phyloP scores from a whole-genome alignment of 2,797 vertebrate genomes.

The Bradypodion ventrale region DNA sequence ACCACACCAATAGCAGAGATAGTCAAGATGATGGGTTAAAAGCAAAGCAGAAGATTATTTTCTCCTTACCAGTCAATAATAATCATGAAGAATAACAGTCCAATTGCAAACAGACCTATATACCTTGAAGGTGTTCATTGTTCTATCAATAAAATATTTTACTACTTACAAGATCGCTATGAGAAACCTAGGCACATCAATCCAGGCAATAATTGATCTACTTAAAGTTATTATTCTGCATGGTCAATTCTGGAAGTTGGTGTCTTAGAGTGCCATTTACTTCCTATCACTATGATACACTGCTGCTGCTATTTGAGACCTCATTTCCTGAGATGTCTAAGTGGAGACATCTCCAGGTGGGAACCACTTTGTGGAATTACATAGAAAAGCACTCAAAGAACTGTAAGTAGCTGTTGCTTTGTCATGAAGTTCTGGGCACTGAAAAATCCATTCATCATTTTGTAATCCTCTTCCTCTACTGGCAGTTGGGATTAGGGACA shows the following conservation, averaged over 20 bases:
- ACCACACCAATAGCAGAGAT: too few species aligned
- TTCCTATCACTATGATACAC: neutral
- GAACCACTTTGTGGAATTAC: neutral
- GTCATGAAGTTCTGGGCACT: neutral
- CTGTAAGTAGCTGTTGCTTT: constrained; percentile 7
- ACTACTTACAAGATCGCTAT: too few species aligned
- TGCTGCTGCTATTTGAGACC: neutral
- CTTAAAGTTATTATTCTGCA: neutral
- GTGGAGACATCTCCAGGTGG: neutral
- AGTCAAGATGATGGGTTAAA: too few species aligned
- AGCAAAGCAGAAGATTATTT: too few species aligned
- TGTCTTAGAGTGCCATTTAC: neutral
- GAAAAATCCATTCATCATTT: constrained; percentile 1
- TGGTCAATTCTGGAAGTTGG: neutral
- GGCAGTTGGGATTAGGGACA: constrained; percentile 19
- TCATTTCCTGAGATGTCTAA: accelerated
- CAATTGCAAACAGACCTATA: too few species aligned
- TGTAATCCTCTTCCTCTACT: neutral
- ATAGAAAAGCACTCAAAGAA: neutral
- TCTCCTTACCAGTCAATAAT: too few species aligned
- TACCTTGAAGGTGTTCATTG: too few species aligned
- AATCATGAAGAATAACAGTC: too few species aligned
- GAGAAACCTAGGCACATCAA: neutral
- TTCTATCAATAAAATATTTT: too few species aligned
- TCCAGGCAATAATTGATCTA: neutral